Base-by-base conservation (phyloP, 2,113 vertebrate genomes). In the Nerophis ophidion region DNA sequence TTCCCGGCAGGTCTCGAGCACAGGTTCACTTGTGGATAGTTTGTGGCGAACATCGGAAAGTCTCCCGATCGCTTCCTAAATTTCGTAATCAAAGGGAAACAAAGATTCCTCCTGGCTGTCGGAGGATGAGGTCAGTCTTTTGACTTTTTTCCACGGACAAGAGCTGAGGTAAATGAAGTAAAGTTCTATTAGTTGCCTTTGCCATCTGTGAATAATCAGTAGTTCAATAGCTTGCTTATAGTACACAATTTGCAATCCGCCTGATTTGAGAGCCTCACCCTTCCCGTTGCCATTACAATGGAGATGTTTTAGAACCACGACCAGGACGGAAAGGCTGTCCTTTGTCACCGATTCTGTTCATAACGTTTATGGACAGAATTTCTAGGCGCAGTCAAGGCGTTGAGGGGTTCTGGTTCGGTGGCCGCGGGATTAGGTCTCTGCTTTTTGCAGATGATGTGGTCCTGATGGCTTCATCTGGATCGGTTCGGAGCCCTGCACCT, bases 31-130 rank as follows among this genome's bases (percentile, higher is more conserved):
- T 60, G 65, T 46, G 45, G 48, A 13, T 54, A 56, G 65, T 40
- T 56, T 68, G 71, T 78, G 63, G 72, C 73, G 63, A 51, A 53
- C 63, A 66, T 68, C 48, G 61, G n/a, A 73, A 54, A 54, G 68
- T 45, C 5, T 4, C n/a, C 65, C 13, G 35, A 61, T 71, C 47
- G 52, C 63, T 65, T 16, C 11, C 46, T 60, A 5, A 48, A 60
- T 77, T 83, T 66, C 62, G 70, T 63, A 70, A 56, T 17, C 7
- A 6, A 33, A 48, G 61, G 46, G 57, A 70, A 60, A 46, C 58
- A 54, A 52, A 11, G 10, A 7, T 8, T 48, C 17, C 26, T 45
- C 71, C 34, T 38, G n/a, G 51, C 44, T 8, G 16, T 5, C 36
- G 40, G 26, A 70, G 75, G 64, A 68, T 70, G 67, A 77, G 73